phyloP scores from a whole-genome alignment of 2,888 invertebrate species.

The Cantharis rustica region DNA sequence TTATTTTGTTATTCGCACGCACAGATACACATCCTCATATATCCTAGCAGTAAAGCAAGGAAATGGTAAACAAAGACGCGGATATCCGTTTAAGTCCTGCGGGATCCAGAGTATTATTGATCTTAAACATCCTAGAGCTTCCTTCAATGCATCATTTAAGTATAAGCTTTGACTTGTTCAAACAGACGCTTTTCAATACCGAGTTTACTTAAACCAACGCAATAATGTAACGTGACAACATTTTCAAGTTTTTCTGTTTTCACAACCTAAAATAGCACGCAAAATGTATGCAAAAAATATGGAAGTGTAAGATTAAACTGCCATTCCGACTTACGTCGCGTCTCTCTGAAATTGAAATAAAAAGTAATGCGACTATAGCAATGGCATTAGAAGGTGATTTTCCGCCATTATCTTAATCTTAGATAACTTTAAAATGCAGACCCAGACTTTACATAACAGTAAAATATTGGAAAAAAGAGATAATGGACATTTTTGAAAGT shows the following conservation, averaged over 20 bases:
- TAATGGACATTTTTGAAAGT: background rate
- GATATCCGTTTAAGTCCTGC: constrained; percentile 16
- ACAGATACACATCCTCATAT: constrained; percentile 8
- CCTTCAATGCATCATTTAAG: constrained; percentile 7
- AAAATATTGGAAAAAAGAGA: background rate
- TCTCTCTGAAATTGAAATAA: background rate
- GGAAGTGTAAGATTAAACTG: background rate
- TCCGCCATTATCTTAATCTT: background rate
- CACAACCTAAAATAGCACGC: background rate
- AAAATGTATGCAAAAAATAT: background rate
- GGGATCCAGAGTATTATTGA: constrained; percentile 17
- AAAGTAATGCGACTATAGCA: background rate
- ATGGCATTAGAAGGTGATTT: background rate
- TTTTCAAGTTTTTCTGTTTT: background rate
- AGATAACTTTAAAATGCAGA: background rate
- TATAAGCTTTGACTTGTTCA: background rate
- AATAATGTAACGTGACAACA: background rate
- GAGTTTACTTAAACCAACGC: background rate
- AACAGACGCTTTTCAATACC: background rate
- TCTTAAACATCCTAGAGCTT: constrained; percentile 11
- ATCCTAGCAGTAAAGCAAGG: constrained; percentile 3
- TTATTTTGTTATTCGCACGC: background rate
- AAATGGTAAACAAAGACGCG: constrained; percentile 17
- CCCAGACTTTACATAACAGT: background rate
- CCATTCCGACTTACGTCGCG: background rate